Conservation (phyloP, 1,140 invertebrate species). For the Ceratosolen fusciceps region DNA sequence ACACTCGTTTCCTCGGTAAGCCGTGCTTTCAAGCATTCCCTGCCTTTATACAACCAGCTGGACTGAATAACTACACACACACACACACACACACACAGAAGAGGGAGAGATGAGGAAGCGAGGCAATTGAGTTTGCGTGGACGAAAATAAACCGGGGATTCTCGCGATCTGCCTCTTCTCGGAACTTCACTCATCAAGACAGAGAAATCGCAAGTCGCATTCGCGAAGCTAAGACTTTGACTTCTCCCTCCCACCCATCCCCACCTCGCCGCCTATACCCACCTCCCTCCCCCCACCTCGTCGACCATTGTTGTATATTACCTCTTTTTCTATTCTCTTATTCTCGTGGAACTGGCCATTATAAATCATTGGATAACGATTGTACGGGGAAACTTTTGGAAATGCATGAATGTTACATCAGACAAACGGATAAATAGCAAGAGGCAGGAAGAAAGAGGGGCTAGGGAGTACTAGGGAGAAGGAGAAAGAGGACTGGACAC, state of each 20-base stretch:
- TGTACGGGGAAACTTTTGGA: conserved; percentile 29
- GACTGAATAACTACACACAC: conserved; percentile 24
- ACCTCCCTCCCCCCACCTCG: neutral
- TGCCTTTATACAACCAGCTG: neutral
- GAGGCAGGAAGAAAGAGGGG: neutral
- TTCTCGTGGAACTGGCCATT: conserved; percentile 32
- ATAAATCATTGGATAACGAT: conserved; percentile 50
- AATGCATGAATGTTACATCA: conserved; percentile 3
- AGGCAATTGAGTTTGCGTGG: neutral
- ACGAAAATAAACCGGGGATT: conserved; percentile 39
- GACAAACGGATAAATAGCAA: neutral
- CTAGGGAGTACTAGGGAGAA: neutral
- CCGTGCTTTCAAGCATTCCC: neutral
- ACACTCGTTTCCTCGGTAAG: conserved; percentile 21
- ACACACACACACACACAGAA: conserved; percentile 43
- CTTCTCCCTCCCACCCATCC: neutral
- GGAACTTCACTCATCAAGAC: conserved; percentile 27
- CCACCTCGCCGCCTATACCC: too few relatives aligned
- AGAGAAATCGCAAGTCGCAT: conserved; percentile 19
- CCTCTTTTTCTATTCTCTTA: conserved; percentile 14
- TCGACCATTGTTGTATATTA: conserved; percentile 17
- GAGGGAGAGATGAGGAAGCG: neutral
- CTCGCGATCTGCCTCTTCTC: conserved; percentile 29
- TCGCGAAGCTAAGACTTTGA: conserved; percentile 11
- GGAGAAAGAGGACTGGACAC: neutral